Evolutionary conservation across 1,140 invertebrate species (phyloP).

Genomic region (Probaryconus sp.): DNA sequence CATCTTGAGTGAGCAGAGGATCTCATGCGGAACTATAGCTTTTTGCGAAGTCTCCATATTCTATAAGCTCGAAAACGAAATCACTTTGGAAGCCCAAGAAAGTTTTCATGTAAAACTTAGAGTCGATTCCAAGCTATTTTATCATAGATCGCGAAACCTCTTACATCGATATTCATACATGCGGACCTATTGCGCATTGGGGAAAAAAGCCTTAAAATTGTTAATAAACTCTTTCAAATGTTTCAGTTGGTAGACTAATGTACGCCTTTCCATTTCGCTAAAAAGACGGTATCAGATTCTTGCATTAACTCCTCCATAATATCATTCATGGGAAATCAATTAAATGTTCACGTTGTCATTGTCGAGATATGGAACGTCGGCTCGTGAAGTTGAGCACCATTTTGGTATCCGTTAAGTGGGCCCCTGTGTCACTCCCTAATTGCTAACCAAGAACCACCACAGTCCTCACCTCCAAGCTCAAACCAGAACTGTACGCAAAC

Average conservation of each 20-base stretch:
- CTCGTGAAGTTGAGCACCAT: constrained; percentile 64
- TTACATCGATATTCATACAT: constrained; percentile 49
- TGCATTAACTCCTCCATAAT: constrained; percentile 19
- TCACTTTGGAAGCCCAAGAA: constrained; percentile 54
- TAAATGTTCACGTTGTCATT: constrained; percentile 44
- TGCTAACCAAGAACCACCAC: constrained; percentile 68
- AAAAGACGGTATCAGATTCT: constrained; percentile 23
- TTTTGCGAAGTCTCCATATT: constrained; percentile 66
- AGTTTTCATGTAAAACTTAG: constrained; percentile 56
- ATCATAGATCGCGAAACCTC: constrained; percentile 42
- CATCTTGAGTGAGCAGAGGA: constrained; percentile 67
- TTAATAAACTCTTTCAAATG: constrained; percentile 35
- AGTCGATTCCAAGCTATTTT: constrained; percentile 51
- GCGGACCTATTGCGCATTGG: constrained; percentile 37
- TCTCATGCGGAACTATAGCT: constrained; percentile 66
- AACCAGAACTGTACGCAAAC: constrained; percentile 51
- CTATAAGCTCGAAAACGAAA: constrained; percentile 59
- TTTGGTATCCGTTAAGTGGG: constrained; percentile 66
- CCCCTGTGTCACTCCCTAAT: constrained; percentile 69
- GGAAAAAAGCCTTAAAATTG: constrained; percentile 34
- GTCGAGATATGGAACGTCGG: constrained; percentile 31
- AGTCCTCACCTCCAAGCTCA: constrained; percentile 39
- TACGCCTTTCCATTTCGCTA: constrained; percentile 16
- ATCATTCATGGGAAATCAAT: constrained; percentile 35
- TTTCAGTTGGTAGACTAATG: too few species aligned